Conservation (phyloP, 2,113 vertebrate species). For the Silurus asotus region DNA sequence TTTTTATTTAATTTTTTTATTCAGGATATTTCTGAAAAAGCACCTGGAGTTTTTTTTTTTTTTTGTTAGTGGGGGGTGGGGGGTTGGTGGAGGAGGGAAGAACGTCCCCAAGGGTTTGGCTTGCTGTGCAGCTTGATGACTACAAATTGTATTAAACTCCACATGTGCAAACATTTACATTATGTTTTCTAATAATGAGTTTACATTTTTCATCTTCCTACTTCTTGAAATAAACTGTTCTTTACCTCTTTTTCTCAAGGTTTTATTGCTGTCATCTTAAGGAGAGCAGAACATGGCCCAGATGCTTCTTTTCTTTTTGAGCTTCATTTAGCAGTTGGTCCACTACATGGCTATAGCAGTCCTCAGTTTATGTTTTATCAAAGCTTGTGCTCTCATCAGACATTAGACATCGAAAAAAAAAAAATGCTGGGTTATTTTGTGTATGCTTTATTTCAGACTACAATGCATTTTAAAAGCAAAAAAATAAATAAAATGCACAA, state of each 20-base stretch:
- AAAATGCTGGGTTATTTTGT: not conserved
- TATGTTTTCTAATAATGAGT: slow-evolving; percentile 58
- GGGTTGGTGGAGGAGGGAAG: slow-evolving; percentile 6
- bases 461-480: slow-evolving; percentile 28
- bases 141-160: slow-evolving; percentile 59
- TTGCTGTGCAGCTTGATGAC: slow-evolving; percentile 51
- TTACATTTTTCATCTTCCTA: slow-evolving; percentile 32
- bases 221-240: slow-evolving; percentile 45
- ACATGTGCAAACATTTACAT: slow-evolving; percentile 64
- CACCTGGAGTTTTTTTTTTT: slow-evolving; percentile 48
- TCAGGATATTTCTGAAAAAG: slow-evolving; percentile 48
- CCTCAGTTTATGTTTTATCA: not conserved
- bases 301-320: not conserved
- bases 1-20: slow-evolving; percentile 5
- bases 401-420: not conserved
- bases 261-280: slow-evolving; percentile 5
- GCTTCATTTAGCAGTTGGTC: not conserved
- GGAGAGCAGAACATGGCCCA: not conserved
- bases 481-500: slow-evolving; percentile 29
- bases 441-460: not conserved
- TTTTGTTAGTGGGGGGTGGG: not conserved
- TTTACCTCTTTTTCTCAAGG: slow-evolving; percentile 37
- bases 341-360: not conserved
- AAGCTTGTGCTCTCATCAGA: not conserved
- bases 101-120: slow-evolving; percentile 54